These are phyloP conservation scores for Cromileptes altivelis DNA, from an alignment of 2,113 vertebrate species.

Conservation along the genomic window DNA sequence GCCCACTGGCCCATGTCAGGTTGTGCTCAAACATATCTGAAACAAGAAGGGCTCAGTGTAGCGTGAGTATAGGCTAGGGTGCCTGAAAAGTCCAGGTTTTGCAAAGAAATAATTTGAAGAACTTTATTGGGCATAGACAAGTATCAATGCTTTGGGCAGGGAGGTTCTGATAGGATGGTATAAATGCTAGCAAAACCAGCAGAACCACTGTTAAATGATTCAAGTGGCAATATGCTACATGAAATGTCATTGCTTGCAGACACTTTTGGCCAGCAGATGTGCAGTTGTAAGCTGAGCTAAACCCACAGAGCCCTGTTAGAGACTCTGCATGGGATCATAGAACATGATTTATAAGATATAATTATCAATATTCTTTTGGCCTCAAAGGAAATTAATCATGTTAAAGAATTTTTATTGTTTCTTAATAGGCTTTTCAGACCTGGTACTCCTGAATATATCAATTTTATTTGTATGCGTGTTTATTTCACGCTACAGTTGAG, in stretches of 20 bases:
- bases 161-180: not conserved
- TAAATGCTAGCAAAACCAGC: not conserved
- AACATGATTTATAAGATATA: not conserved
- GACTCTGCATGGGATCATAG: not conserved
- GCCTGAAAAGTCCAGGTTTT: slow-evolving; percentile 5
- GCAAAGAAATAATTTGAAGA: slow-evolving; percentile 22
- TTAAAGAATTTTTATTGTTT: not conserved
- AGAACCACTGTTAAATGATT: not conserved
- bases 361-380: not conserved
- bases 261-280: not conserved
- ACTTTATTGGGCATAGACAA: not conserved
- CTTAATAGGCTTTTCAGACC: not conserved
- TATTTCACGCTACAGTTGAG: not conserved
- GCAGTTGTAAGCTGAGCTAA: not conserved
- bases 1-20: slow-evolving; percentile 63
- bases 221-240: not conserved
- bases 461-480: not conserved
- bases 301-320: not conserved
- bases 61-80: slow-evolving; percentile 11
- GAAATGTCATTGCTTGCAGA: not conserved
- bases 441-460: not conserved
- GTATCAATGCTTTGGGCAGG: not conserved
- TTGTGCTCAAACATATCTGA: slow-evolving; percentile 58
- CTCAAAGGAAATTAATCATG: not conserved
- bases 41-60: slow-evolving; percentile 59